Evolutionary conservation across 2,888 invertebrate species (phyloP).

Genomic region (Homarus gammarus): DNA sequence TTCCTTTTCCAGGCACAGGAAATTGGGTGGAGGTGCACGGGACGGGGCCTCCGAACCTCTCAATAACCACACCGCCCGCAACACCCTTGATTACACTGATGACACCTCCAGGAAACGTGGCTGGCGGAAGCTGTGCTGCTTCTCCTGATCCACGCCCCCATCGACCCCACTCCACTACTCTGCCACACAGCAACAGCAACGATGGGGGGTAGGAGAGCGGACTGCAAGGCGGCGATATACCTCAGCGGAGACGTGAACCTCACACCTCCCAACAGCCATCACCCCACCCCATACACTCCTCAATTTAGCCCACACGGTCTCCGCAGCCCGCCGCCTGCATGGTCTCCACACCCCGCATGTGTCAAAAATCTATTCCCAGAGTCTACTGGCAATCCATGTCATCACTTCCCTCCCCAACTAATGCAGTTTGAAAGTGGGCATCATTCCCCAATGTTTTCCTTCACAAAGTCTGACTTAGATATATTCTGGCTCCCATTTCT

Average conservation of each 20-base stretch:
- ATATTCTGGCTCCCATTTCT: not conserved
- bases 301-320: not conserved
- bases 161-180: constrained; percentile 25
- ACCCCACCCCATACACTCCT: not conserved
- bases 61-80: constrained; percentile 34
- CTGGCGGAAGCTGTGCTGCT: constrained; percentile 77
- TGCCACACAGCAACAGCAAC: not conserved
- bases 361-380: not conserved
- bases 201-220: constrained; percentile 7
- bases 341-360: constrained; percentile 1
- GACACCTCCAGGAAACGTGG: constrained; percentile 74
- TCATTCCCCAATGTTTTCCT: not conserved
- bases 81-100: constrained; percentile 50
- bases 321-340: not conserved
- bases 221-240: constrained; percentile 21
- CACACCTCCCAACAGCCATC: constrained; percentile 9
- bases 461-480: not conserved
- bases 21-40: constrained; percentile 32
- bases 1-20: constrained; percentile 57
- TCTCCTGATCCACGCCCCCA: constrained; percentile 74
- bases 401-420: not conserved
- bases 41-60: constrained; percentile 50
- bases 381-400: not conserved
- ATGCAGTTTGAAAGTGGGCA: not conserved
- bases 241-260: constrained; percentile 35